phyloP scores from a whole-genome alignment of 2,888 invertebrate genomes.

The Hypselothyrea guttata region DNA sequence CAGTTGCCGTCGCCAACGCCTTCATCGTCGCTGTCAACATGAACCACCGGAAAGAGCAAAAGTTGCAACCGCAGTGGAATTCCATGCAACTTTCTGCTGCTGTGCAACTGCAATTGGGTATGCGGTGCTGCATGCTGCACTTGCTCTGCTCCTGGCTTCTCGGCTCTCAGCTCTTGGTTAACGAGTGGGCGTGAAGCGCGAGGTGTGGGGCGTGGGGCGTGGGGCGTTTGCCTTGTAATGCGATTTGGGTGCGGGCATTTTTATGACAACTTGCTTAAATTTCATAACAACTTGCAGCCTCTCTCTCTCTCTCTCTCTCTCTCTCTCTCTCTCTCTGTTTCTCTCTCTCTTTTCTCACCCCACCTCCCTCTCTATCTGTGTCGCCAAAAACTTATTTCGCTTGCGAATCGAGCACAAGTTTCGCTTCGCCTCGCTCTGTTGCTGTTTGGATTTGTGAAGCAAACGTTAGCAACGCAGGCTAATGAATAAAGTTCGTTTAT shows the following conservation, averaged over 20 bases:
- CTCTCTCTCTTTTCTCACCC: too few relatives aligned
- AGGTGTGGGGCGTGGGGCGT: not conserved
- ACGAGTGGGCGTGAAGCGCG: too few relatives aligned
- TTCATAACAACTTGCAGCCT: conserved; percentile 53
- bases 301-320: too few relatives aligned
- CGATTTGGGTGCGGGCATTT: conserved; percentile 66
- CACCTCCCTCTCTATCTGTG: too few relatives aligned
- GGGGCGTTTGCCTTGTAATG: conserved; percentile 40
- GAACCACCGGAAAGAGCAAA: conserved; percentile 69
- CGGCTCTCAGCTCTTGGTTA: not conserved
- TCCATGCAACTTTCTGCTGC: conserved; percentile 33
- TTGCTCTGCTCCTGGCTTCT: conserved; percentile 6
- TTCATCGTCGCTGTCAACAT: conserved; percentile 32
- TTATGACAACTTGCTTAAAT: conserved; percentile 78
- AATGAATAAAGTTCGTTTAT: conserved; percentile 72
- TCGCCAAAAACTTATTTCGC: conserved; percentile 1
- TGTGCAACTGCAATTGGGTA: conserved; percentile 13
- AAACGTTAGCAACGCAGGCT: conserved; percentile 38
- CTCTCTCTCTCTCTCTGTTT: too few relatives aligned
- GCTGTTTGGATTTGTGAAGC: conserved; percentile 33
- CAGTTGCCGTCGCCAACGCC: conserved; percentile 12
- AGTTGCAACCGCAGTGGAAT: conserved; percentile 64
- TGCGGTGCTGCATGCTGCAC: conserved; percentile 10
- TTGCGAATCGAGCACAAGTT: conserved; percentile 32
- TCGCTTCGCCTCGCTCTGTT: conserved; percentile 7